Percentiles rank a stretch among this genome's conserved stretches.
phyloP scores from a whole-genome alignment of 2,888 invertebrate genomes.

The Achlya flavicornis region DNA sequence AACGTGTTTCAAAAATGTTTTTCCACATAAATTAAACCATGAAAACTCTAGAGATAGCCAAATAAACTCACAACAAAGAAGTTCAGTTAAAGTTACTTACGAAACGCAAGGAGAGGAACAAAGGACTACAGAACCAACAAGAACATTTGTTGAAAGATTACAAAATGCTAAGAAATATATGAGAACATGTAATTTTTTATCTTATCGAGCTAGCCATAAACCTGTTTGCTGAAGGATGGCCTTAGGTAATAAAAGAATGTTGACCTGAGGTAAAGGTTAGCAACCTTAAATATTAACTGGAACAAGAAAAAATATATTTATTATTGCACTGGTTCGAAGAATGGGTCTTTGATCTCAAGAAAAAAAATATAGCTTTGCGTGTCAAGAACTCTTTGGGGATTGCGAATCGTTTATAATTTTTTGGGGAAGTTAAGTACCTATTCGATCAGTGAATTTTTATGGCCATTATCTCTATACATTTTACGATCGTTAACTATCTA shows the following conservation, averaged over 20 bases:
- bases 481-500: not conserved
- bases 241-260: not conserved
- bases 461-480: conserved; percentile 33
- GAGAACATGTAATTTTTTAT: conserved; percentile 8
- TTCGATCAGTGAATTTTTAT: conserved; percentile 41
- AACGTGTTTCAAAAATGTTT: not conserved
- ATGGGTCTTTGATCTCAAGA: conserved; percentile 30
- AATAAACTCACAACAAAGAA: not conserved
- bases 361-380: conserved; percentile 40
- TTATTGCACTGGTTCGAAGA: conserved; percentile 13
- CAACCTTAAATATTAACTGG: not conserved
- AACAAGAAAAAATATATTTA: not conserved
- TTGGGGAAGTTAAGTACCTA: conserved; percentile 21
- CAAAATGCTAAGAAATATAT: not conserved
- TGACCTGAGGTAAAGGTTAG: conserved; percentile 7
- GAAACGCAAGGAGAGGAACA: not conserved
- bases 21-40: not conserved
- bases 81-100: not conserved
- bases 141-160: not conserved
- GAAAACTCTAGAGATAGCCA: not conserved
- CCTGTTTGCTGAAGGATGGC: not conserved
- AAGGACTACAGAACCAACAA: not conserved
- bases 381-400: conserved; percentile 38
- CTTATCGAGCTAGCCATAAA: conserved; percentile 1
- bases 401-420: conserved; percentile 43